These are phyloP conservation scores for Atta cephalotes DNA, from an alignment of 1,140 invertebrate genomes.

Conservation along the genomic window DNA sequence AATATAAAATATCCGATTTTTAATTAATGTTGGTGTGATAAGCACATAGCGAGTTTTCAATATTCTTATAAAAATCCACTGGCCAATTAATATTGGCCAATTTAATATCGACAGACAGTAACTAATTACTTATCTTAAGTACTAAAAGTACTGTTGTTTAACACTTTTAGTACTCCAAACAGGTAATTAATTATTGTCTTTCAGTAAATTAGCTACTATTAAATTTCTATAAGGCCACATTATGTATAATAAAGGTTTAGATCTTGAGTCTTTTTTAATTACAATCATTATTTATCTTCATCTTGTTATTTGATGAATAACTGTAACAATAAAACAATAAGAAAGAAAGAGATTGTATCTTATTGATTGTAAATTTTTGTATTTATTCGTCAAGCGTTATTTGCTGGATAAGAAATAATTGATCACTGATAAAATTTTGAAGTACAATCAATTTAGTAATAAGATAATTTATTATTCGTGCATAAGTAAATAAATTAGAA, in stretches of 20 bases:
- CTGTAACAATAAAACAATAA: background rate
- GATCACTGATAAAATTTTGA: conserved; percentile 5
- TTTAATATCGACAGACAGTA: too few relatives aligned
- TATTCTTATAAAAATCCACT: too few relatives aligned
- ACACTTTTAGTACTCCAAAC: too few relatives aligned
- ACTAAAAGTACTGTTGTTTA: too few relatives aligned
- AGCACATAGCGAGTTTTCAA: too few relatives aligned
- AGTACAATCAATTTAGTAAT: conserved; percentile 35
- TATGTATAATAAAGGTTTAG: background rate
- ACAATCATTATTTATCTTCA: background rate
- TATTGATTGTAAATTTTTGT: background rate
- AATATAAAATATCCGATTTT: background rate
- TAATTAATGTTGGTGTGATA: background rate
- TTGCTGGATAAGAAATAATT: background rate
- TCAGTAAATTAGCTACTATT: too few relatives aligned
- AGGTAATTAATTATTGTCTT: too few relatives aligned
- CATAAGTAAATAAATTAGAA: conserved; percentile 23
- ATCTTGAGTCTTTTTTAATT: background rate
- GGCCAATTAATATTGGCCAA: too few relatives aligned
- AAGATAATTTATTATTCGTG: conserved; percentile 27
- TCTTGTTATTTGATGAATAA: background rate
- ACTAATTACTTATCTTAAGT: too few relatives aligned
- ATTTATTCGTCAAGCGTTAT: background rate
- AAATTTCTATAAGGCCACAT: background rate
- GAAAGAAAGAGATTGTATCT: background rate